Conservation (phyloP, 1,140 invertebrate genomes). For the Drosophila parabipectinata region DNA sequence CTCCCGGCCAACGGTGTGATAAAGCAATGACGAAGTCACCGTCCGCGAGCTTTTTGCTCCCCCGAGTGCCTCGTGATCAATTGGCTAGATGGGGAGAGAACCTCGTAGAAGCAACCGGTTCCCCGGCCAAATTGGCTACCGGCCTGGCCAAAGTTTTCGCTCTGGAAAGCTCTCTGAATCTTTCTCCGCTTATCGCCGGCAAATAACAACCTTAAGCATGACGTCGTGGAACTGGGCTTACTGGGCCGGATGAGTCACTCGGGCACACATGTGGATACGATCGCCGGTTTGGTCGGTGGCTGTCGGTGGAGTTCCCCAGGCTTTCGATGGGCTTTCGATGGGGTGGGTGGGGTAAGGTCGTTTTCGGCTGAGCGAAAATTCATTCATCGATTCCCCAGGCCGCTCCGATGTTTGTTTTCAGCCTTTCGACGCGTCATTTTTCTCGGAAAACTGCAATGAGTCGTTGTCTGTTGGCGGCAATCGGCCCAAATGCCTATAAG, state of each 20-base stretch:
- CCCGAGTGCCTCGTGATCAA: constrained; percentile 25
- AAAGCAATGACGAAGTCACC: constrained; percentile 64
- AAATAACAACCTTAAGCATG: constrained; percentile 59
- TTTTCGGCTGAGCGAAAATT: constrained; percentile 56
- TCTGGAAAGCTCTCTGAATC: constrained; percentile 6
- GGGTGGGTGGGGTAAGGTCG: constrained; percentile 52
- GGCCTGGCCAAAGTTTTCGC: constrained; percentile 35
- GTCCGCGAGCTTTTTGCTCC: constrained; percentile 38
- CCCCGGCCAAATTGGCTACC: constrained; percentile 15
- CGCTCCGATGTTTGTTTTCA: constrained; percentile 10
- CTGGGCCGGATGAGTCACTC: constrained; percentile 45
- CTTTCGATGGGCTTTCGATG: not conserved
- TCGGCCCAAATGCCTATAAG: not conserved
- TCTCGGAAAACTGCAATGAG: constrained; percentile 74
- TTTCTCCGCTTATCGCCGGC: constrained; percentile 11
- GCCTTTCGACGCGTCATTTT: constrained; percentile 58
- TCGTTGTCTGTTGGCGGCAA: constrained; percentile 32
- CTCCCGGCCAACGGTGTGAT: constrained; percentile 35
- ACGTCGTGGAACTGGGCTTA: constrained; percentile 45
- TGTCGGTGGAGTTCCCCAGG: constrained; percentile 68
- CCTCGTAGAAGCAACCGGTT: not conserved
- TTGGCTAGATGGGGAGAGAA: constrained; percentile 1
- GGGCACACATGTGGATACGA: constrained; percentile 1
- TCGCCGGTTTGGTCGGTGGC: constrained; percentile 24
- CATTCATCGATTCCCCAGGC: constrained; percentile 65